Base-by-base conservation (phyloP, 2,113 vertebrate genomes). In the Vulpes lagopus region DNA sequence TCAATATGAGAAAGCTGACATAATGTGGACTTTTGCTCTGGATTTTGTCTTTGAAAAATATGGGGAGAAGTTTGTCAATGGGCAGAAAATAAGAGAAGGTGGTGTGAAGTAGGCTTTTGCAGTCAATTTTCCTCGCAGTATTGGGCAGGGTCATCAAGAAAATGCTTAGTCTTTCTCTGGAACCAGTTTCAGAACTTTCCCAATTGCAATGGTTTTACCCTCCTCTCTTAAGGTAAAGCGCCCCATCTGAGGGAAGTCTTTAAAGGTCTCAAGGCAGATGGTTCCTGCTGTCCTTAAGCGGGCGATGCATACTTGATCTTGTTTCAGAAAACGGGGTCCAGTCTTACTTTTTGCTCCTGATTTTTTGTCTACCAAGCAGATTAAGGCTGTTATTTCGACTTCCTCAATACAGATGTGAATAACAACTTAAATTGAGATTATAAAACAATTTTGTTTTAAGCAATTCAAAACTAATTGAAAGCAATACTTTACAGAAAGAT, bases 171-270 rank as follows among this genome's bases (percentile, higher is more conserved):
- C 43, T 43, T 5, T 43, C 43, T 43, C 43, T 43, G 43, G 43
- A 43, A 43, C 43, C 43, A 43, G 43, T 43, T 43, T 43, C 43
- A 43, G 43, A 43, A 43, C 43, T 6, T 43, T 43, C 43, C 43
- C 43, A 43, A 43, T 43, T 43, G 43, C 43, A 43, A 43, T 43
- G 43, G 43, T 43, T 43, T 99, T 98, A 99, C 99, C 99, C 99
- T 99, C 99, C 82, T 99, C 99, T 98, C 99, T 98, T 98, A 99
- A 99, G 62, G 99, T 99, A 98, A 99, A 99, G 59, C 99, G 99
- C 88, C 99, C 99, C 99, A 99, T 99, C 98, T 99, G 99, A 98
- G 99, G 99, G 98, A 99, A 99, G 98, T 99, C 99, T 99, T 99
- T 99, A 99, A 99, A 99, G 94, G 99, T 99, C 99, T 99, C 99